phyloP scores from a whole-genome alignment of 2,888 invertebrate species.

The Drosophila demipolita region DNA sequence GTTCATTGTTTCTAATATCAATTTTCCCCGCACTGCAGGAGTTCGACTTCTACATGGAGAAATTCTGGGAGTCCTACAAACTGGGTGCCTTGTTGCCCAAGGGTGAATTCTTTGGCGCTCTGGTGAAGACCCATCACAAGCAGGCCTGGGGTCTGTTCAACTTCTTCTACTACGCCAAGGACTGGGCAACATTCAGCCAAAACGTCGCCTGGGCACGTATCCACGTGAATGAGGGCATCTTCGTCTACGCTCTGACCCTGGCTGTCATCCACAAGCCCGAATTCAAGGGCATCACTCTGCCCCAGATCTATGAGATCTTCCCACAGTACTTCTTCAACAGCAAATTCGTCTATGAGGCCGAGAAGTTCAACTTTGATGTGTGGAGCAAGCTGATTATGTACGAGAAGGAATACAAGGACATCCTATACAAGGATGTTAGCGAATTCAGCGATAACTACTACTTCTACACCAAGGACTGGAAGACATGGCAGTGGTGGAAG shows the following conservation, averaged over 20 bases:
- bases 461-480: slow-evolving; percentile 79
- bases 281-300: slow-evolving; percentile 88
- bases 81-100: slow-evolving; percentile 86
- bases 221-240: slow-evolving; percentile 90
- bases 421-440: slow-evolving; percentile 81
- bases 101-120: slow-evolving; percentile 86
- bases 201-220: slow-evolving; percentile 89
- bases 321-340: slow-evolving; percentile 91
- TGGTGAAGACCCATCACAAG: slow-evolving; percentile 85
- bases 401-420: slow-evolving; percentile 84
- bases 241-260: slow-evolving; percentile 89
- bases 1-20: not conserved
- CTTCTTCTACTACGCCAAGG: slow-evolving; percentile 89
- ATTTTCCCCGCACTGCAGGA: slow-evolving; percentile 41
- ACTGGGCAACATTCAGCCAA: slow-evolving; percentile 89
- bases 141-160: slow-evolving; percentile 88
- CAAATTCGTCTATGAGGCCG: slow-evolving; percentile 89
- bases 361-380: slow-evolving; percentile 85
- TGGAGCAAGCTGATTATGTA: slow-evolving; percentile 78
- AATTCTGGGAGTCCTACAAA: slow-evolving; percentile 78
- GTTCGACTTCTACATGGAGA: slow-evolving; percentile 72
- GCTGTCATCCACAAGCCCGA: slow-evolving; percentile 90
- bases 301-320: slow-evolving; percentile 91
- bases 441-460: slow-evolving; percentile 62
- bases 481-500: slow-evolving; percentile 81